phyloP scores from a whole-genome alignment of 2,797 vertebrate genomes.

The Manis pentadactyla region DNA sequence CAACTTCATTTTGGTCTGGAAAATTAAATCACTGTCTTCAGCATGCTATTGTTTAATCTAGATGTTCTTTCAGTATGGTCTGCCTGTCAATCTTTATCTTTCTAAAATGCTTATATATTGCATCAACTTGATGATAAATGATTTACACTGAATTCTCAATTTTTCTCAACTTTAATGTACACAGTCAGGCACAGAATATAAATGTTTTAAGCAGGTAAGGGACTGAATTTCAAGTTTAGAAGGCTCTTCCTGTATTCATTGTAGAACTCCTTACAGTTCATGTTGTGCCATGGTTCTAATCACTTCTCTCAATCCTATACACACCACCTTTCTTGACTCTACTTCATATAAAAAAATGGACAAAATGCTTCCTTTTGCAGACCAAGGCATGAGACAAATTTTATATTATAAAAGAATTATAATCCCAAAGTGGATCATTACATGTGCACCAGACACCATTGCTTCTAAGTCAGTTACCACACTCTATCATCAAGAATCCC shows the following conservation, averaged over 20 bases:
- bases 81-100: constrained; percentile 66
- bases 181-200: constrained; percentile 55
- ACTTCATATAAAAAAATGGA: neutral
- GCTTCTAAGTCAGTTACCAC: constrained; percentile 45
- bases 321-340: neutral
- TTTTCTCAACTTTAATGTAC: constrained; percentile 45
- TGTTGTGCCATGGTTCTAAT: constrained; percentile 62
- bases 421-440: constrained; percentile 66
- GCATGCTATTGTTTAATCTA: constrained; percentile 58
- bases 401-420: constrained; percentile 67
- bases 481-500: constrained; percentile 58
- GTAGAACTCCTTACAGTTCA: constrained; percentile 74
- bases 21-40: constrained; percentile 68
- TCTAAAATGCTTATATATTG: constrained; percentile 62
- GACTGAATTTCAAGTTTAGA: constrained; percentile 50
- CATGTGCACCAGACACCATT: constrained; percentile 53
- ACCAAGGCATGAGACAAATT: neutral
- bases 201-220: constrained; percentile 58
- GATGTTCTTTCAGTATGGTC: constrained; percentile 45
- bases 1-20: constrained; percentile 47
- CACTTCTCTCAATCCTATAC: neutral
- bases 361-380: neutral
- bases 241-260: constrained; percentile 53
- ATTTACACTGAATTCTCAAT: constrained; percentile 55
- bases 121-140: constrained; percentile 16